Conservation (phyloP, 2,113 vertebrate species). For the Limanda limanda region DNA sequence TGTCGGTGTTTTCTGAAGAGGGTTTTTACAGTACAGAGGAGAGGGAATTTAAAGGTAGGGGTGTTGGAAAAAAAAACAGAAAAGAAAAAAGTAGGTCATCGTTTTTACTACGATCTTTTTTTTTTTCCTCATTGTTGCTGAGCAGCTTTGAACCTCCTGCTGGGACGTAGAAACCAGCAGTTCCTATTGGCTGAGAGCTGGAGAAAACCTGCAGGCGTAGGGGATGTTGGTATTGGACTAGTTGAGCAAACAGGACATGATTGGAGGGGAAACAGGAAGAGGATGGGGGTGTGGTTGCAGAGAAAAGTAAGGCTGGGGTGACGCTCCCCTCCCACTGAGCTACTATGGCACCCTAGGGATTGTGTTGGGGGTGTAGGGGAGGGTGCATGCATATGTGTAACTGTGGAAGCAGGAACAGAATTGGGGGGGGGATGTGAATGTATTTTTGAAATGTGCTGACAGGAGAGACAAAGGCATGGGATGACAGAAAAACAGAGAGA, state of each 20-base stretch:
- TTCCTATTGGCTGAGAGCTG: constrained; percentile 63
- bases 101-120: constrained; percentile 72
- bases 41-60: constrained; percentile 44
- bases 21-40: constrained; percentile 44
- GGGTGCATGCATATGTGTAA: constrained; percentile 8
- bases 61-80: constrained; percentile 21
- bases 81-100: constrained; percentile 73
- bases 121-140: constrained; percentile 72
- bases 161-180: constrained; percentile 41
- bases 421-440: constrained; percentile 14
- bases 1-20: constrained; percentile 49
- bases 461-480: constrained; percentile 49
- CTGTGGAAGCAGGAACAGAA: constrained; percentile 37
- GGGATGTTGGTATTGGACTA: constrained; percentile 57
- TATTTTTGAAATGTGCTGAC: constrained; percentile 48
- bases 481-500: constrained; percentile 35
- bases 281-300: constrained; percentile 48
- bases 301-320: constrained; percentile 49
- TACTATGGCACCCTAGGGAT: constrained; percentile 69
- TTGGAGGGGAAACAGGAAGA: constrained; percentile 65
- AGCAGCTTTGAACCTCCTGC: constrained; percentile 75
- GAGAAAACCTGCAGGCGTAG: constrained; percentile 52
- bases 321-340: constrained; percentile 69
- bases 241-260: constrained; percentile 8
- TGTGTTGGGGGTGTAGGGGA: constrained; percentile 24